phyloP scores from a whole-genome alignment of 2,113 vertebrate genomes.

The Phodopus roborovskii region DNA sequence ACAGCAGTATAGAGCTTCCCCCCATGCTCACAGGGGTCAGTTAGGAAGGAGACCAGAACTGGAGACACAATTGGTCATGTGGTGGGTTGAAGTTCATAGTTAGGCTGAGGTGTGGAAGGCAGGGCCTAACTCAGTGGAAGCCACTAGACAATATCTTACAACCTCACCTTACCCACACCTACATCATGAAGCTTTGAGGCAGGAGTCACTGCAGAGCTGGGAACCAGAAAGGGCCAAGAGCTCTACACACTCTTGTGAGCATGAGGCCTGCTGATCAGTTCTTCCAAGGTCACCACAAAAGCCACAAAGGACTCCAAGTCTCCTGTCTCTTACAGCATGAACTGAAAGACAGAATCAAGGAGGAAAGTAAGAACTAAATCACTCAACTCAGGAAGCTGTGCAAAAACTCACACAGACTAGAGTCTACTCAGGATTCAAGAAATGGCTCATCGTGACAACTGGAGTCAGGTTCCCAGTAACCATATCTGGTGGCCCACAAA shows the following conservation, averaged over 20 bases:
- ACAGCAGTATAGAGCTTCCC: background rate
- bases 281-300: background rate
- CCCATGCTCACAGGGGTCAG: background rate
- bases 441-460: background rate
- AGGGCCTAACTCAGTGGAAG: background rate
- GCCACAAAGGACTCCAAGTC: too few species aligned
- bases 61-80: too few species aligned
- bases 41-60: background rate
- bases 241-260: background rate
- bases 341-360: background rate
- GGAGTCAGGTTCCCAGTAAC: too few species aligned
- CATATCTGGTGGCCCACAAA: background rate
- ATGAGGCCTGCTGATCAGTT: too few species aligned
- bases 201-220: background rate
- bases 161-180: background rate
- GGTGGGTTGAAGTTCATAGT: background rate
- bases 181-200: too few species aligned
- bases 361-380: background rate
- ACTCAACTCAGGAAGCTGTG: background rate
- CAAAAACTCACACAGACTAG: background rate
- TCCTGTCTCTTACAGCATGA: too few species aligned
- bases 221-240: background rate
- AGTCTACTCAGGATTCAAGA: background rate
- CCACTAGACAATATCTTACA: background rate
- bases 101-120: too few species aligned